Evolutionary conservation across 2,888 invertebrate genomes (phyloP), one percentile per base, ranked within the genome.

Genomic region (Heliconius ismenius): DNA sequence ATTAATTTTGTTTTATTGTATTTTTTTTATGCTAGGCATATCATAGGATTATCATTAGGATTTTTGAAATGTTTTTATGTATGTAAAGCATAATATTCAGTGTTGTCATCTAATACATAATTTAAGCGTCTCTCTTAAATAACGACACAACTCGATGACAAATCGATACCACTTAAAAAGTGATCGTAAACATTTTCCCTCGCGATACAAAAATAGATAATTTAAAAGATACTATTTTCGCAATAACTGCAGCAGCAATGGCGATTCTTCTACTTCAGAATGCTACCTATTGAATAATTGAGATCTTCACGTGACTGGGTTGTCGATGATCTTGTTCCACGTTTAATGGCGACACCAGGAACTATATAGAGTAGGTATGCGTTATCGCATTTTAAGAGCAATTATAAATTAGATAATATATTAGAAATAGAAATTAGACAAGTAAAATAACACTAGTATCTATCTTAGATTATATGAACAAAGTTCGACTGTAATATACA

Each of bases 231-330:
- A 62, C 62, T 28, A 63, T 63, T 73, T 63, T 63, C 63, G 7
- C 43, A 73, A 73, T 73, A 73, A 73, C 62, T 43, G 21, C 43
- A 73, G 39, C 13, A 21, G 10, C 62, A 43, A 26, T 24, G 62
- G 36, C 62, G 62, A 63, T 73, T 73, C 43, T 73, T 73, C 63
- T 62, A 63, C 63, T 73, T 73, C 62, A 63, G 43, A 73, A 62
- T 62, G 60, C 60, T 43, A 67, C 67, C 67, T 63, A 63, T 62
- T 73, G 73, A 73, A 73, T 63, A 63, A 73, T 73, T 73, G 73
- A 63, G 43, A 21, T 62, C 43, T 73, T 63, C 43, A 73, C 63
- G 73, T 73, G 73, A 73, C 73, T 39, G 36, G 62, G 21, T 36
- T 73, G 60, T 73, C 39, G 39, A 73, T 73, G 62, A 63, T 39